These are phyloP conservation scores for Micrasema minimum DNA, from an alignment of 1,140 invertebrate species.

Conservation along the genomic window DNA sequence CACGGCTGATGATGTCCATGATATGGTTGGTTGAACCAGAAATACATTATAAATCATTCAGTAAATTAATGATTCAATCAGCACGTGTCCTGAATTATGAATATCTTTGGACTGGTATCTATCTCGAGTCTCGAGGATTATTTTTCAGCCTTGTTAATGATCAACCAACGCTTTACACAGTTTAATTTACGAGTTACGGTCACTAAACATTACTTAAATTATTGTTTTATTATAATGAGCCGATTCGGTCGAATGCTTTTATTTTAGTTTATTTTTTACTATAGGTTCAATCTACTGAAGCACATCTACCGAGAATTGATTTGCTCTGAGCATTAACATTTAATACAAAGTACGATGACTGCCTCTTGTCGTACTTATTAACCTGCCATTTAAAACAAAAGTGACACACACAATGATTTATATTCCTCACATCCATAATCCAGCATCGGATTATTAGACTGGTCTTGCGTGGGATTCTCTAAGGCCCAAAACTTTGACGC, in stretches of 20 bases:
- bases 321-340: constrained; percentile 9
- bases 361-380: constrained; percentile 16
- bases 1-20: constrained; percentile 14
- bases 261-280: background rate
- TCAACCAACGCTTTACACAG: too few species aligned
- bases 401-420: constrained; percentile 31
- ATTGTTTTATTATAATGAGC: too few species aligned
- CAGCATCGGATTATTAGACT: constrained; percentile 25
- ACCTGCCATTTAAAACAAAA: constrained; percentile 21
- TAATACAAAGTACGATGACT: constrained; percentile 19
- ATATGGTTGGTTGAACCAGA: constrained; percentile 14
- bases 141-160: too few species aligned
- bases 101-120: background rate
- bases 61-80: constrained; percentile 22
- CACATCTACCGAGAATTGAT: constrained; percentile 16
- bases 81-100: constrained; percentile 6
- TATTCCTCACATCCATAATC: constrained; percentile 23
- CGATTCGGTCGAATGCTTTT: background rate
- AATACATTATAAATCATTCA: constrained; percentile 19
- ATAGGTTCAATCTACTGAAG: background rate
- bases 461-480: constrained; percentile 17
- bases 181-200: too few species aligned
- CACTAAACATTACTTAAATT: too few species aligned
- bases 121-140: background rate
- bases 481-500: constrained; percentile 18